phyloP scores from a whole-genome alignment of 1,140 invertebrate genomes.

The Magallana gigas region DNA sequence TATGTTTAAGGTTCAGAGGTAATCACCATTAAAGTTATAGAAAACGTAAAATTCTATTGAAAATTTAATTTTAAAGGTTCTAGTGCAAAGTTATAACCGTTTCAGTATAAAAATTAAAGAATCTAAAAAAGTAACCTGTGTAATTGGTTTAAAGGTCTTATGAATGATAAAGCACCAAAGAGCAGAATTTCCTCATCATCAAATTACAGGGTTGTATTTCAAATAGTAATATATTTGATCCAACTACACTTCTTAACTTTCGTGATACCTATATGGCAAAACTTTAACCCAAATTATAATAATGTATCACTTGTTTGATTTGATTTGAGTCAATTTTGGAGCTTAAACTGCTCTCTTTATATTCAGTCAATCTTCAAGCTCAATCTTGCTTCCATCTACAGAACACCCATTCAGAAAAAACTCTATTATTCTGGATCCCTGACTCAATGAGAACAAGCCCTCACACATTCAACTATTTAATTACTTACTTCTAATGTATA shows the following conservation, averaged over 20 bases:
- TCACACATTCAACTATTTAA: constrained; percentile 7
- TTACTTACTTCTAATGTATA: background rate
- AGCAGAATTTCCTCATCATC: constrained; percentile 9
- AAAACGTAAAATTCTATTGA: no score
- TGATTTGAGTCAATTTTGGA: background rate
- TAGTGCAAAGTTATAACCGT: no score
- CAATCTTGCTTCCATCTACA: constrained; percentile 7
- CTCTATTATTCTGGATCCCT: background rate
- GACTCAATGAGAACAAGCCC: background rate
- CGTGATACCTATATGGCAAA: background rate
- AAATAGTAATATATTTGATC: background rate
- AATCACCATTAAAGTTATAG: no score
- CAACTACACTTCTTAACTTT: background rate
- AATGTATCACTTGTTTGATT: background rate
- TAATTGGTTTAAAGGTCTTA: constrained; percentile 5
- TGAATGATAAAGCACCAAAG: background rate
- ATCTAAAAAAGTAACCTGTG: background rate
- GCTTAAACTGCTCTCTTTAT: background rate
- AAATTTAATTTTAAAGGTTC: no score
- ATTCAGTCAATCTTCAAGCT: background rate
- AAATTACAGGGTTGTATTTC: constrained; percentile 8
- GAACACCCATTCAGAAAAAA: background rate
- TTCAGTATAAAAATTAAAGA: no score
- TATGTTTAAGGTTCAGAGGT: no score
- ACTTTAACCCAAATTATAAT: background rate